Base-by-base conservation (phyloP, 2,888 invertebrate genomes). In the Frankliniella intonsa region DNA sequence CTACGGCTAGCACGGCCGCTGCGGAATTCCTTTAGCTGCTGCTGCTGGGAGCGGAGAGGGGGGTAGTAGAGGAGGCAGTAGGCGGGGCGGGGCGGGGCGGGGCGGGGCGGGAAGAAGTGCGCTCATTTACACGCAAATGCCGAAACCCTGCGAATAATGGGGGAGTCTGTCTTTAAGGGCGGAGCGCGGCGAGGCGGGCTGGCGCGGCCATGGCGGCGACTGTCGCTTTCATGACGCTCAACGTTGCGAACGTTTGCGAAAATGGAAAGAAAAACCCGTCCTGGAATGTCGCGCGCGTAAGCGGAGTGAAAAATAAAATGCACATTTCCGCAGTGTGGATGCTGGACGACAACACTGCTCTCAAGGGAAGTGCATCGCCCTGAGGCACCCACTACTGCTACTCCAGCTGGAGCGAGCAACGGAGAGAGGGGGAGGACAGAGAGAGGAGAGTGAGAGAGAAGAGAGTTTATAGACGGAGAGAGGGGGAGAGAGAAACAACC, bases 41-140 rank as follows among this genome's bases (percentile, higher is more conserved):
- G 69, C 69, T 19, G 69, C 69, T 55, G 55, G 51, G 10, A 51
- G 55, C 69, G 22, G 11, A 10, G 65, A 22, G 22, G 22, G 65
- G 9, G 19, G 65, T 3, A n/a, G 9, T 1, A 22, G n/a, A 7
- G 69, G 69, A 9, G 69, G 69, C 69, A 8, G 9, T 2, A 22
- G 22, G 7, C n/a, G 55, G 14, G 55, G 55, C 62, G 62, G 62
- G 22, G 69, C 25, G 69, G n/a, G 25, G 38, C 38, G 38, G 2
- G 5, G 38, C 25, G 69, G 25, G 19, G 19, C 22, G n/a, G 69
- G 25, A 76, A 76, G 9, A 76, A 76, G 12, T 8, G 25, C n/a
- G 25, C 69, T 76, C 69, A 22, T 76, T 76, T 76, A 25, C 69
- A 76, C 69, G 69, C 25, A 76, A 76, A 76, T 76, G 69, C 12